Conservation (phyloP, 1,140 invertebrate genomes). For the Meloidogyne hapla region DNA sequence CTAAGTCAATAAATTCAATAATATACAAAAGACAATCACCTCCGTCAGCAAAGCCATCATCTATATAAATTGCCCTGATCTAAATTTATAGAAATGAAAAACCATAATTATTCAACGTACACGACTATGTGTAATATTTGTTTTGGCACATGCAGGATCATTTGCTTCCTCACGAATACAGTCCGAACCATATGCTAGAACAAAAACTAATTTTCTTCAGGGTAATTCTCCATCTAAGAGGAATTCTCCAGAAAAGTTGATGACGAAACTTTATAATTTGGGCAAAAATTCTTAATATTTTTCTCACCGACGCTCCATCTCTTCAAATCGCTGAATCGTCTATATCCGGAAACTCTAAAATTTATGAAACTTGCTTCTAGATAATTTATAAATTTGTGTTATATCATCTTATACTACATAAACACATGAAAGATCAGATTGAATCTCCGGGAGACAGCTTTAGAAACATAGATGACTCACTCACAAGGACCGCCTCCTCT, state of each 20-base stretch:
- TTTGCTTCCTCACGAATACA: conserved; percentile 18
- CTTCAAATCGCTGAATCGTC: conserved; percentile 9
- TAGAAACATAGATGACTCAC: too few species aligned
- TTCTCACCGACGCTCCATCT: conserved; percentile 19
- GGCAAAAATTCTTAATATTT: not conserved
- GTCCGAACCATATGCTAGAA: conserved; percentile 31
- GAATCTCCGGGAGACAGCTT: too few species aligned
- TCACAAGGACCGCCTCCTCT: conserved; percentile 19
- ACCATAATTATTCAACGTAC: not conserved
- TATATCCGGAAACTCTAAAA: conserved; percentile 31
- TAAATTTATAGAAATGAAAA: conserved; percentile 16
- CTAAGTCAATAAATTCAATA: not conserved
- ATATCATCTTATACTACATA: too few species aligned
- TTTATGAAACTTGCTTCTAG: not conserved
- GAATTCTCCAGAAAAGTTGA: too few species aligned
- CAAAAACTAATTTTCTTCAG: too few species aligned
- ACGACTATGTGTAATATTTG: conserved; percentile 17
- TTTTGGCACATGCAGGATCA: conserved; percentile 1
- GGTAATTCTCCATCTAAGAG: too few species aligned
- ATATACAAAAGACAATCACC: conserved; percentile 10
- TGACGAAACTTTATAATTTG: not conserved
- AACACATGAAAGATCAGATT: too few species aligned
- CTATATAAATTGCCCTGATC: conserved; percentile 32
- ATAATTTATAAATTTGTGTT: too few species aligned
- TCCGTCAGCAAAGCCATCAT: conserved; percentile 38